Percentiles rank a stretch among this genome's conserved stretches.
phyloP scores from a whole-genome alignment of 2,113 vertebrate genomes.

The Prinia subflava region DNA sequence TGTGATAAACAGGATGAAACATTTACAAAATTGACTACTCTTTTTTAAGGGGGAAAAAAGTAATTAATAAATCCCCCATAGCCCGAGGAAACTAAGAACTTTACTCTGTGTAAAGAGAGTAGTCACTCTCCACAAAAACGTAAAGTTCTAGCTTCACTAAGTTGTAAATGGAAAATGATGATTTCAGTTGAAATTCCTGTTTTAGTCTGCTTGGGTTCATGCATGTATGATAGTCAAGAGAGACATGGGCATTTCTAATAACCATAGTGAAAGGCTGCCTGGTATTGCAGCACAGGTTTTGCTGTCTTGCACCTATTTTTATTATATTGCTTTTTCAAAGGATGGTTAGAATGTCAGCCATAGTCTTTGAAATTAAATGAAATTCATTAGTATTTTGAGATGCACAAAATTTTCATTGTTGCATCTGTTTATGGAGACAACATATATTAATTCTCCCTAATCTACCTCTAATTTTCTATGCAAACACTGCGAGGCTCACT shows the following conservation, averaged over 20 bases:
- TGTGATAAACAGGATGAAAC: not conserved
- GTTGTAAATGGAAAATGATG: not conserved
- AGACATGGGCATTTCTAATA: not conserved
- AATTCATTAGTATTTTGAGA: conserved; percentile 41
- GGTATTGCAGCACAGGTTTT: not conserved
- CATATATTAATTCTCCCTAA: conserved; percentile 36
- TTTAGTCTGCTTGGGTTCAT: not conserved
- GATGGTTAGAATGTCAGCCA: not conserved
- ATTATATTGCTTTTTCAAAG: not conserved
- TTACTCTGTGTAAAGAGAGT: not conserved
- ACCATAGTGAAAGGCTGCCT: not conserved
- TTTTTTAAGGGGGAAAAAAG: not conserved
- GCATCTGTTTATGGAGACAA: conserved; percentile 45
- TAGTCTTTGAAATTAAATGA: not conserved
- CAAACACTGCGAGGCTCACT: conserved; percentile 62
- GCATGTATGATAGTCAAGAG: not conserved
- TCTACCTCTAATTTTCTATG: conserved; percentile 64
- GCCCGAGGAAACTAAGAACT: not conserved
- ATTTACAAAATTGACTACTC: not conserved
- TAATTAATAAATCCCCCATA: not conserved
- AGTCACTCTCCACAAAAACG: not conserved
- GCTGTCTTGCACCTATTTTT: not conserved
- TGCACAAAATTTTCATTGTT: conserved; percentile 33
- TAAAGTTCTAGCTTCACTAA: not conserved
- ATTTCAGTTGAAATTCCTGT: not conserved